These are phyloP conservation scores for Orientallactaga sibirica DNA, from an alignment of 2,797 vertebrate species.

Conservation along the genomic window DNA sequence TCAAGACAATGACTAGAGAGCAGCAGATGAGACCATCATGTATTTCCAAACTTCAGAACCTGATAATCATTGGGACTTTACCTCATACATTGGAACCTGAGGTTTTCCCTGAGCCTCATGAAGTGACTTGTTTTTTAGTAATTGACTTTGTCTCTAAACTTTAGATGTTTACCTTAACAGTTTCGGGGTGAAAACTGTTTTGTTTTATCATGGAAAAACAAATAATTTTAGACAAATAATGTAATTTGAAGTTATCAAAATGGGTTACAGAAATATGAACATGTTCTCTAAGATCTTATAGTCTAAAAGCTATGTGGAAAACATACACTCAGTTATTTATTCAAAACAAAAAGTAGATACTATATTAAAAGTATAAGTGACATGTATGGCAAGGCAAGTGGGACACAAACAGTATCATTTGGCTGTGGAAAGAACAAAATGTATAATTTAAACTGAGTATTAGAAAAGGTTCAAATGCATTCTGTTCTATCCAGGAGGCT, in stretches of 20 bases:
- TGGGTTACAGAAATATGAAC: not conserved
- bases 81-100: slow-evolving; percentile 71
- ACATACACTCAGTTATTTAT: not conserved
- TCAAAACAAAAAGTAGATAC: not conserved
- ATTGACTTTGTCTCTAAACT: slow-evolving; percentile 37
- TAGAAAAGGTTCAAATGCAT: not conserved
- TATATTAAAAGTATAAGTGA: not conserved
- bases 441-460: not conserved
- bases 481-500: not conserved
- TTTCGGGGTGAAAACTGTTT: slow-evolving; percentile 42
- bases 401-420: not conserved
- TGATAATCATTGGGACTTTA: slow-evolving; percentile 77
- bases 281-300: slow-evolving; percentile 10
- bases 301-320: not conserved
- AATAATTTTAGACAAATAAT: slow-evolving; percentile 34
- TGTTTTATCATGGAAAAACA: not conserved
- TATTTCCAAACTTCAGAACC: slow-evolving; percentile 75
- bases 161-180: slow-evolving; percentile 43
- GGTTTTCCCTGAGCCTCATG: slow-evolving; percentile 34
- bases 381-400: not conserved
- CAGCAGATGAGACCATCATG: slow-evolving; percentile 57
- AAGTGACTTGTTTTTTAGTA: slow-evolving; percentile 44
- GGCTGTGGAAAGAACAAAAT: not conserved
- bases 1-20: slow-evolving; percentile 65
- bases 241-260: slow-evolving; percentile 71